These are phyloP conservation scores for Athalia cordata DNA, from an alignment of 2,888 invertebrate species.

Conservation along the genomic window DNA sequence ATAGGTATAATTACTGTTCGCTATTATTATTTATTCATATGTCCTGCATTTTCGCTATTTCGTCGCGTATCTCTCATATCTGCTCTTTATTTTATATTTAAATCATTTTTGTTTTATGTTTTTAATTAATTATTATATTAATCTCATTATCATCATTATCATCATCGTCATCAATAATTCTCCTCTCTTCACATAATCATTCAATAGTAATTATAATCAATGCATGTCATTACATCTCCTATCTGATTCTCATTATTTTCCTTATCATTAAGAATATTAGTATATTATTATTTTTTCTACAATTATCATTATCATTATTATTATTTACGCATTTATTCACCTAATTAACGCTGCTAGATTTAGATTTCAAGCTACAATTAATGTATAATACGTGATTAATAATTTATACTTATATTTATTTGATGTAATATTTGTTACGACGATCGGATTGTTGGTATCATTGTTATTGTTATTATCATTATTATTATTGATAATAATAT, in stretches of 20 bases:
- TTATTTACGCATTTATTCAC: slow-evolving; percentile 22
- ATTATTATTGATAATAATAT: slow-evolving; percentile 9
- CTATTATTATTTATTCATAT: too few species aligned
- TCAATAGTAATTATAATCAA: slow-evolving; percentile 48
- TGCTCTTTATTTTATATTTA: slow-evolving; percentile 39
- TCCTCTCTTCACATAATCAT: slow-evolving; percentile 38
- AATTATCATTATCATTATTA: background rate
- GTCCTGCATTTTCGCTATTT: background rate
- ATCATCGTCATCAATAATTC: slow-evolving; percentile 16
- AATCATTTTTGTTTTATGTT: slow-evolving; percentile 50
- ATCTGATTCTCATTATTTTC: background rate
- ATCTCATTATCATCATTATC: background rate
- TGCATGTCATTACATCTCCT: slow-evolving; percentile 50
- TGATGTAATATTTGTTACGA: background rate
- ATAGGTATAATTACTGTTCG: too few species aligned
- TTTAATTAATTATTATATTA: slow-evolving; percentile 47
- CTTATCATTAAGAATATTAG: background rate
- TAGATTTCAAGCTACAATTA: slow-evolving; percentile 49
- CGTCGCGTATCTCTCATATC: slow-evolving; percentile 21
- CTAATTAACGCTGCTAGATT: slow-evolving; percentile 50
- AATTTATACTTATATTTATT: slow-evolving; percentile 1
- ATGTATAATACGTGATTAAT: slow-evolving; percentile 49
- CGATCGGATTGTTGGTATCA: background rate
- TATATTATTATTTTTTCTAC: too few species aligned
- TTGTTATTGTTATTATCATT: slow-evolving; percentile 5